Evolutionary conservation across 1,140 invertebrate species (phyloP), one percentile per base, ranked within the genome.

Genomic region (Drosophila dunni): DNA sequence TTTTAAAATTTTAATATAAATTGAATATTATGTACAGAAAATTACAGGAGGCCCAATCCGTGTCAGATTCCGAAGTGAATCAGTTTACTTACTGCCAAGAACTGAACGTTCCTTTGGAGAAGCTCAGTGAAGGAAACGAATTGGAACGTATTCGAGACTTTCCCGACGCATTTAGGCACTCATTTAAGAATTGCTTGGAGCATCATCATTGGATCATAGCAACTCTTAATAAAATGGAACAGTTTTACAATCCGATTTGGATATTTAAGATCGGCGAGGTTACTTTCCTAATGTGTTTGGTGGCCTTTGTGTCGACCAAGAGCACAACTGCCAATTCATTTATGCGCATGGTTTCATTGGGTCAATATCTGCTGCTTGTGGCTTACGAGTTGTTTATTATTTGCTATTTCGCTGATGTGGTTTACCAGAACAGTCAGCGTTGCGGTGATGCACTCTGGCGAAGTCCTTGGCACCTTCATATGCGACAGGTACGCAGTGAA

Each of bases 381-480:
- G 61, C 81, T 1, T 85, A 72, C 24, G 90, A 91, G 51, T 65
- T 92, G 3, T 83, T 91, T 7, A 91, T 91, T 20, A 91, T 91
- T 40, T 91, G 88, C 38, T 92, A 92, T 58, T 91, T 86, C 34
- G 81, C 89, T 7, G 91, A 92, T 17, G 29, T 91, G 1, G 68
- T 92, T 11, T 89, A 78, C 54, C 72, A 90, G 36, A 89, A 91
- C 24, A 92, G 91, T 11, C 84, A 83, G 13, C 81, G 91, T 4
- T 91, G 90, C 29, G 91, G 89, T 0, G 89, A 90, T 33, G 86
- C 90, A 15, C 56, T 91, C 0, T 75, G 85, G 62, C 67, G 90
- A 7, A 89, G 86, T 73, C 88, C 90, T 42, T 91, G 90, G 90
- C 81, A 89, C 3, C 45, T 86, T 11, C 90, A 91, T 65, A n/a